Base-by-base conservation (phyloP, 2,113 vertebrate genomes). In the Burhinus bistriatus region DNA sequence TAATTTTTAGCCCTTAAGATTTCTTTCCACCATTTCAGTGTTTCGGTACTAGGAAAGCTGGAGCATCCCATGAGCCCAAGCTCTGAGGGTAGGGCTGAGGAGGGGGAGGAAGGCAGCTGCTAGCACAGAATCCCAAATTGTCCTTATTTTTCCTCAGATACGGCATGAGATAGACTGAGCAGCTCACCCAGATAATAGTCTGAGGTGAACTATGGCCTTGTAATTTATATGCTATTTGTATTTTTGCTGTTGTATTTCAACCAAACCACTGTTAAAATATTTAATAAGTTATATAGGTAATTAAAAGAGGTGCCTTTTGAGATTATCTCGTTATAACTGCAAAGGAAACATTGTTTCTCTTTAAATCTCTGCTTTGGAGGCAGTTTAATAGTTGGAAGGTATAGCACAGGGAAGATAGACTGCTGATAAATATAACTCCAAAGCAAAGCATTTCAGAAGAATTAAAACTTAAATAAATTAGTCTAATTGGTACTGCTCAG, bases 391-490 rank as follows among this genome's bases (percentile, higher is more conserved):
- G 12, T 40, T 87, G 45, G 36, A 86, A 93, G 8, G 12, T 61
- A 68, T 16, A 85, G 57, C 15, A 34, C 45, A 64, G 51, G 71
- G 42, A 94, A 83, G 64, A 78, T 42, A 82, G 32, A 76, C 18
- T 65, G 27, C 8, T 61, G 70, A 76, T 80, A 82, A 91, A 87
- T 36, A 64, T 26, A 70, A 77, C 36, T 93, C 45, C 81, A 88
- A 89, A 95, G 69, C 30, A 62, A 95, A 94, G 57, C 65, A 84
- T 72, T 90, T 82, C 40, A 71, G 70, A 71, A 90, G 34, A 82
- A 87, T 77, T 91, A 92, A 87, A 47, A 83, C 72, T 87, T 59
- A 88, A 95, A 73, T 84, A 93, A 95, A 90, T 94, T 93, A 83
- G 54, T 40, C n/a, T 90, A 89, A 89, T 55, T 96, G 51, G 66